Base-by-base conservation (phyloP, 2,888 invertebrate species). In the Cancer borealis region DNA sequence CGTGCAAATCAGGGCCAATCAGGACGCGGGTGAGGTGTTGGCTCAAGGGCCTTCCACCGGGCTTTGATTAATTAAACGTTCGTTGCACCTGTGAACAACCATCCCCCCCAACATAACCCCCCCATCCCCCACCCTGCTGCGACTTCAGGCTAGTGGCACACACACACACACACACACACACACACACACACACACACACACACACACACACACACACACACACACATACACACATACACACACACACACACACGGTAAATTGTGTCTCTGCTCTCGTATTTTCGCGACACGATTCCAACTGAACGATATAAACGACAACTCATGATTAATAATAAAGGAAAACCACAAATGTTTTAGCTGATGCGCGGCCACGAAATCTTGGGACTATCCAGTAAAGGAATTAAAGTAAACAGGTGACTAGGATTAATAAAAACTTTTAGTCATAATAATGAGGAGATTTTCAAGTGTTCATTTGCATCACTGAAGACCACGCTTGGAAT, bases 31-130 rank as follows among this genome's bases (percentile, higher is more conserved):
- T 6, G 26, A 73, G 73, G 73, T 73, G 73, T 26, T 73, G 26
- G 21, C n/a, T n/a, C 21, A n/a, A 26, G 2, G 21, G n/a, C 73
- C 73, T 73, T 26, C 26, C 26, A 8, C 73, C 8, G 26, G 26
- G 73, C 73, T 73, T 73, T 73, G 73, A 73, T 73, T 73, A 26
- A 73, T 73, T 73, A n/a, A 73, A 26, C 26, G 73, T 73, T 73
- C 73, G 5, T 73, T 5, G 4, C 73, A 73, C 73, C 73, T 26
- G 26, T 10, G 26, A 60, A 21, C 60, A 21, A 3, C 60, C 5
- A 60, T 0, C 60, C 60, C 21, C 60, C 10, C 21, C 17, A n/a
- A n/a, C n/a, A n/a, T n/a, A n/a, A n/a, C 14, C 60, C 60, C 21
- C 17, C 60, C 60, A 60, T 0, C 60, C 21, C 60, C 60, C 39